These are phyloP conservation scores for Parasteatoda tepidariorum DNA, from an alignment of 1,140 invertebrate genomes.

Conservation along the genomic window DNA sequence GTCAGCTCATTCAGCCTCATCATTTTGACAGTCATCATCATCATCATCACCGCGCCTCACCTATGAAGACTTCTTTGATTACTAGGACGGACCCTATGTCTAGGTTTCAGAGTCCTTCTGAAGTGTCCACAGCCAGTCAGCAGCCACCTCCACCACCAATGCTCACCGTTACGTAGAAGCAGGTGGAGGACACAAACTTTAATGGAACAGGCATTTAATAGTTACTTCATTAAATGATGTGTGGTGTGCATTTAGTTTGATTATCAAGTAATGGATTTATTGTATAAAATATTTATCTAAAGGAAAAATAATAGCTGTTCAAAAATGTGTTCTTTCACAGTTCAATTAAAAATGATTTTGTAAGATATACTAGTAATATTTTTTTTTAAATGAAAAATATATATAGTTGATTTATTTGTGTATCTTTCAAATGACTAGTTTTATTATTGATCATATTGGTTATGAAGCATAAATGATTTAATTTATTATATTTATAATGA, in stretches of 20 bases:
- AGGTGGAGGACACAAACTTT: not conserved
- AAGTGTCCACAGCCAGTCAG: slow-evolving; percentile 2
- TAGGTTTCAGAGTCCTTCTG: slow-evolving; percentile 15
- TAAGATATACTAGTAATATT: not conserved
- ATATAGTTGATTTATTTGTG: not conserved
- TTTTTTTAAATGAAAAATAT: not conserved
- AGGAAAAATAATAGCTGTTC: not conserved
- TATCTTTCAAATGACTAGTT: not conserved
- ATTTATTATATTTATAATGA: not conserved
- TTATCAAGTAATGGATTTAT: not conserved
- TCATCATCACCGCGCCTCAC: not conserved
- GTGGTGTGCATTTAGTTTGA: not conserved
- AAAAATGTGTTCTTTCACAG: not conserved
- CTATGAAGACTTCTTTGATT: slow-evolving; percentile 40
- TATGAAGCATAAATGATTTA: not conserved
- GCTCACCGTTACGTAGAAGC: slow-evolving; percentile 43
- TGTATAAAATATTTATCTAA: not conserved
- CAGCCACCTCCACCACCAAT: slow-evolving; percentile 11
- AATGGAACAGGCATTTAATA: not conserved
- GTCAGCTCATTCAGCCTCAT: slow-evolving; percentile 62
- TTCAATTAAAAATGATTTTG: not conserved
- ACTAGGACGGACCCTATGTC: slow-evolving; percentile 17
- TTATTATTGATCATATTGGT: not conserved
- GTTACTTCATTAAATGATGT: not conserved
- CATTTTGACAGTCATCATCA: slow-evolving; percentile 14